Evolutionary conservation across 2,888 invertebrate species (phyloP), one percentile per base, ranked within the genome.

Genomic region (Polia nebulosa): DNA sequence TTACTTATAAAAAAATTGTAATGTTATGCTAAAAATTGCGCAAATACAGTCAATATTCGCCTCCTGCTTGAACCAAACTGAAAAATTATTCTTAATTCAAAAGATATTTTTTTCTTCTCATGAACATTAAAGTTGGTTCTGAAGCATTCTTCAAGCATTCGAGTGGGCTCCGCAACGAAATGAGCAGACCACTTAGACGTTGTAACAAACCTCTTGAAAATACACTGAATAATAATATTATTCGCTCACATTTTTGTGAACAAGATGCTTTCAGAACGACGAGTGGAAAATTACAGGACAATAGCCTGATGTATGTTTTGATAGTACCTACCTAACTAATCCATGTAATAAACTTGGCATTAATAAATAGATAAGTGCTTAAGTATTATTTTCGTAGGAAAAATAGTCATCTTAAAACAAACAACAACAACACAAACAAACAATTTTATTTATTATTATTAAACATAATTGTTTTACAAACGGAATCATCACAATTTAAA

Each of bases 181-280:
- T 94, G 94, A 94, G 92, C 94, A 94, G 90, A 90, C 93, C 92
- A 93, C 94, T 94, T 91, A 92, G 88, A 92, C 91, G 87, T 86
- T 89, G 86, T 90, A 91, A 93, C 78, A 92, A 92, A 90, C 90
- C 92, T 84, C 92, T 92, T 79, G 79, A 87, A 56, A 70, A 68
- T 87, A 85, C 84, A 81, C 81, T 83, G 81, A 75, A 80, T 83
- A 73, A 81, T 72, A 74, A 81, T 73, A 74, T 82, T 83, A 77
- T 81, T 73, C 69, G 75, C 29, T 76, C 72, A 56, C 44, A 63
- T 66, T 73, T 78, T 68, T 62, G 49, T 74, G 55, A 63, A 70
- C 34, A 66, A 67, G 51, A 57, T 72, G 49, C 62, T 67, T 70
- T 57, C 39, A 34, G 17, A 62, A 62, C 55, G 39, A 34, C 36